phyloP scores from a whole-genome alignment of 2,797 vertebrate species.

The Decapterus maruadsi region DNA sequence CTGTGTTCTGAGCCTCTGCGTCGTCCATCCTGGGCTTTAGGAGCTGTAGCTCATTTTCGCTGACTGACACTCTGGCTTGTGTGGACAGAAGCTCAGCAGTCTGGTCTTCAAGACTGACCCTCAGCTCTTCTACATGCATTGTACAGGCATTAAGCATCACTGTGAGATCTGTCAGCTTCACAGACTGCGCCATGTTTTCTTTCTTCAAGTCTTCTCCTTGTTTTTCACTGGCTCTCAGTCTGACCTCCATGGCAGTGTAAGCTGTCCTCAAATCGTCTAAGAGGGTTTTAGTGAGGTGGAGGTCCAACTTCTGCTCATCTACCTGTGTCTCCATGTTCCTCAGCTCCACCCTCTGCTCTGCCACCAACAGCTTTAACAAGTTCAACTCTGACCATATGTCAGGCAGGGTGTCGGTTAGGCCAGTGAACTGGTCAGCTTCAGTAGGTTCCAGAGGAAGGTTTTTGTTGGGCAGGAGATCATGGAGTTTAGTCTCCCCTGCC shows the following conservation, averaged over 20 bases:
- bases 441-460: background rate
- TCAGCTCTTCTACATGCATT: background rate
- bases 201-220: conserved; percentile 13
- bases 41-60: background rate
- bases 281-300: conserved; percentile 9
- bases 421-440: background rate
- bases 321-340: background rate
- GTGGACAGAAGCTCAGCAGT: background rate
- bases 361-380: conserved; percentile 1
- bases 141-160: background rate
- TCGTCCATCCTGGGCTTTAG: background rate
- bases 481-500: background rate
- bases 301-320: background rate
- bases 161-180: background rate
- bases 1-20: background rate
- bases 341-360: background rate
- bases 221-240: background rate
- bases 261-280: background rate
- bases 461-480: background rate
- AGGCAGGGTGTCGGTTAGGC: background rate
- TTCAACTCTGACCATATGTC: background rate
- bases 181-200: background rate
- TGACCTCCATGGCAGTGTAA: background rate
- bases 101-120: background rate
- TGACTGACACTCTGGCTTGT: background rate